Evolutionary conservation across 2,797 vertebrate species (phyloP).

Genomic region (Adrianichthys oophorus): DNA sequence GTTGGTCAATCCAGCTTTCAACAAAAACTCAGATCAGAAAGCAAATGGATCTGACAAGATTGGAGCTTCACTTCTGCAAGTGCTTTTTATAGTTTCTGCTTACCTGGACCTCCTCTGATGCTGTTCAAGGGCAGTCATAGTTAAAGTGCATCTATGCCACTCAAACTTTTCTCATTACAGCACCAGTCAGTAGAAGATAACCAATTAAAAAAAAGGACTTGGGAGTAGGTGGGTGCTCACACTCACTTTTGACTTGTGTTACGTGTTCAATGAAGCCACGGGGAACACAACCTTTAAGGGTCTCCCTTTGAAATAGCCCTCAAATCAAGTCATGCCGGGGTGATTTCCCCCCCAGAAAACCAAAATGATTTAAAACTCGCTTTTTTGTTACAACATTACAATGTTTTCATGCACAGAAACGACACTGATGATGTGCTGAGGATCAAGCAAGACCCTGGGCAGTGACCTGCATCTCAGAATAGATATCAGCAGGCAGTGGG

Average conservation of each 20-base stretch:
- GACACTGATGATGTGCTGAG: conserved; percentile 60
- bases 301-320: neutral
- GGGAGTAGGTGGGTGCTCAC: neutral
- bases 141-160: no score
- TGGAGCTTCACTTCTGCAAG: neutral
- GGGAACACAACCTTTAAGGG: neutral
- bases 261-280: neutral
- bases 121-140: no score
- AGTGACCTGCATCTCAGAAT: conserved; percentile 60
- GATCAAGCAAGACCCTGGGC: conserved; percentile 64
- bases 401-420: conserved; percentile 65
- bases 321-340: neutral
- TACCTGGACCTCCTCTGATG: no score
- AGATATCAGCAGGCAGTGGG: conserved; percentile 69
- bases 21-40: neutral
- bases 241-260: neutral
- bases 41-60: no score
- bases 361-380: conserved; percentile 62
- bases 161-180: no score
- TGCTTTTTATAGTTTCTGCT: neutral
- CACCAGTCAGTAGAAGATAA: neutral
- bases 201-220: neutral
- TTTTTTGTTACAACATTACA: conserved; percentile 65
- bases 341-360: conserved; percentile 53
- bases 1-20: neutral